Evolutionary conservation across 1,140 invertebrate species (phyloP).

Genomic region (Euwallacea fornicatus): DNA sequence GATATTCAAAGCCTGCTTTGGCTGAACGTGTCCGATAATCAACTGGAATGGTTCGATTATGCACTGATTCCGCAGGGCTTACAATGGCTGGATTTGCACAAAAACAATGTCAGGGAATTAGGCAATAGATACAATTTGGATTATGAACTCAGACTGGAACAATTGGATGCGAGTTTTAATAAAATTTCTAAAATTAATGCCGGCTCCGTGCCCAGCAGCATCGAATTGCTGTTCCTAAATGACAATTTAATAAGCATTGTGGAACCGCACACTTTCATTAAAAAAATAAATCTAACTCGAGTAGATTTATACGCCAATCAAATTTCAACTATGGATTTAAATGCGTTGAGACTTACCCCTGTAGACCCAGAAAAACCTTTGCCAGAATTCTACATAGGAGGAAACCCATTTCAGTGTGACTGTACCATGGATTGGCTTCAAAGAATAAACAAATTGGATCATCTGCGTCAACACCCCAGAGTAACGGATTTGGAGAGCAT

Average conservation of each 20-base stretch:
- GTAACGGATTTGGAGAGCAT: constrained; percentile 91
- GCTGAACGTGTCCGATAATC: constrained; percentile 91
- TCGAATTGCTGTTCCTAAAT: constrained; percentile 79
- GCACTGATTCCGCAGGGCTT: constrained; percentile 77
- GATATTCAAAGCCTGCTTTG: constrained; percentile 80
- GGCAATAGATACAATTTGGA: constrained; percentile 75
- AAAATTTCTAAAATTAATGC: constrained; percentile 72
- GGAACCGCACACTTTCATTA: constrained; percentile 79
- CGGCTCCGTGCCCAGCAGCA: constrained; percentile 71
- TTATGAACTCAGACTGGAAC: constrained; percentile 69
- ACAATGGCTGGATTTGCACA: constrained; percentile 88
- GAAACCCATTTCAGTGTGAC: constrained; percentile 85
- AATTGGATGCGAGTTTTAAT: constrained; percentile 82
- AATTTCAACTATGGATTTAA: constrained; percentile 78
- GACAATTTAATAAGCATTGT: constrained; percentile 79
- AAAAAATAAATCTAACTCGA: constrained; percentile 78
- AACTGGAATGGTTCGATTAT: constrained; percentile 88
- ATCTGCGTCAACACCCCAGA: constrained; percentile 77
- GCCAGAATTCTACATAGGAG: constrained; percentile 85
- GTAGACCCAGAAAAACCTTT: constrained; percentile 67
- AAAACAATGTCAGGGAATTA: constrained; percentile 81
- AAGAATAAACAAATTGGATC: constrained; percentile 74
- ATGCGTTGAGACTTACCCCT: constrained; percentile 72
- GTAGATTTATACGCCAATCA: constrained; percentile 86
- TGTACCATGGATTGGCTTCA: constrained; percentile 89